phyloP scores from a whole-genome alignment of 2,888 invertebrate genomes.

The Ctenicera cuprea region DNA sequence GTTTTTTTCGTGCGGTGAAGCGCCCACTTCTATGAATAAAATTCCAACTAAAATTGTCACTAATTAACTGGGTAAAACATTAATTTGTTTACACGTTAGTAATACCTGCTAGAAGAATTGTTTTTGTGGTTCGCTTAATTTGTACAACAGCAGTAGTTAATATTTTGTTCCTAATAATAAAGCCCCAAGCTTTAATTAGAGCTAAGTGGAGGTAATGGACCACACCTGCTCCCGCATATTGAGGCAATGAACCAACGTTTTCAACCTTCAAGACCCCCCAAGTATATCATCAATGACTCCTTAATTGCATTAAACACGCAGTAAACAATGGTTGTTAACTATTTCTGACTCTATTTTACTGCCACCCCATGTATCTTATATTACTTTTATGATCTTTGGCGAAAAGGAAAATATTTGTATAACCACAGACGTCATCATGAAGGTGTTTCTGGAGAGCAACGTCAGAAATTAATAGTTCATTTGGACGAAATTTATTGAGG shows the following conservation, averaged over 20 bases:
- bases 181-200: constrained; percentile 51
- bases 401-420: not conserved
- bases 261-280: constrained; percentile 47
- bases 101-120: not conserved
- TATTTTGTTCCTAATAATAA: constrained; percentile 39
- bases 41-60: too few species aligned
- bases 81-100: not conserved
- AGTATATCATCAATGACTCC: constrained; percentile 48
- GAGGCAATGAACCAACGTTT: constrained; percentile 58
- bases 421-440: too few species aligned
- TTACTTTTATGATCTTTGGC: constrained; percentile 9
- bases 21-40: too few species aligned
- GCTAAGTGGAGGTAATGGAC: constrained; percentile 70
- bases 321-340: constrained; percentile 48
- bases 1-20: too few species aligned
- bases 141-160: constrained; percentile 9
- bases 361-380: not conserved
- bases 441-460: too few species aligned
- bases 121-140: not conserved
- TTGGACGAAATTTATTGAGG: too few species aligned
- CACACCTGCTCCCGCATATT: constrained; percentile 69
- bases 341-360: constrained; percentile 41
- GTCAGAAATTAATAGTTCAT: too few species aligned
- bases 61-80: not conserved
- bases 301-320: constrained; percentile 54